These are phyloP conservation scores for Tolmerus cingulatus DNA, from an alignment of 2,888 invertebrate genomes.

Conservation along the genomic window DNA sequence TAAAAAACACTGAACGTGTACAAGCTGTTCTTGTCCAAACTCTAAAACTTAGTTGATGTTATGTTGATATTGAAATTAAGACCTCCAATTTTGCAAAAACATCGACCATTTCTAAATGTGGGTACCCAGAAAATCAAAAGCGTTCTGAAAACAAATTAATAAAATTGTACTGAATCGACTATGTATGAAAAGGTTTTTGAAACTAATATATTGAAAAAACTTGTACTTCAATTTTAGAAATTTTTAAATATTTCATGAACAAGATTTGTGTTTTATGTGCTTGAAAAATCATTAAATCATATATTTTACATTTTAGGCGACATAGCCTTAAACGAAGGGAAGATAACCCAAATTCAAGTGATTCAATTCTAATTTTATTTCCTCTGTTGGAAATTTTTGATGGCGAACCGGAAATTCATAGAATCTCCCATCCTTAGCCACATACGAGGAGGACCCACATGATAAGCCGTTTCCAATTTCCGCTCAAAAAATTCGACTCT, in stretches of 20 bases:
- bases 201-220: no score
- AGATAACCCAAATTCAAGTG: slow-evolving; percentile 2
- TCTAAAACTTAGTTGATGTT: no score
- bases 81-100: no score
- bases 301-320: neutral
- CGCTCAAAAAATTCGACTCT: neutral
- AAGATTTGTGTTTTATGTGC: neutral
- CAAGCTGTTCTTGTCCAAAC: no score
- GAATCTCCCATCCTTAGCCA: neutral
- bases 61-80: no score
- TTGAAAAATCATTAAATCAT: neutral
- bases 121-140: no score
- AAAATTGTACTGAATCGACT: no score
- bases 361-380: slow-evolving; percentile 24
- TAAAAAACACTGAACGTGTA: no score
- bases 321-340: neutral
- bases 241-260: neutral
- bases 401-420: neutral
- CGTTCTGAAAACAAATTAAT: no score
- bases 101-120: no score
- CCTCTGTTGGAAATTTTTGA: slow-evolving; percentile 1
- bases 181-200: no score
- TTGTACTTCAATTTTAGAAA: neutral
- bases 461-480: slow-evolving; percentile 12
- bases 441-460: neutral